These are phyloP conservation scores for Chaetophractus vellerosus DNA, from an alignment of 2,797 vertebrate species.

Conservation along the genomic window DNA sequence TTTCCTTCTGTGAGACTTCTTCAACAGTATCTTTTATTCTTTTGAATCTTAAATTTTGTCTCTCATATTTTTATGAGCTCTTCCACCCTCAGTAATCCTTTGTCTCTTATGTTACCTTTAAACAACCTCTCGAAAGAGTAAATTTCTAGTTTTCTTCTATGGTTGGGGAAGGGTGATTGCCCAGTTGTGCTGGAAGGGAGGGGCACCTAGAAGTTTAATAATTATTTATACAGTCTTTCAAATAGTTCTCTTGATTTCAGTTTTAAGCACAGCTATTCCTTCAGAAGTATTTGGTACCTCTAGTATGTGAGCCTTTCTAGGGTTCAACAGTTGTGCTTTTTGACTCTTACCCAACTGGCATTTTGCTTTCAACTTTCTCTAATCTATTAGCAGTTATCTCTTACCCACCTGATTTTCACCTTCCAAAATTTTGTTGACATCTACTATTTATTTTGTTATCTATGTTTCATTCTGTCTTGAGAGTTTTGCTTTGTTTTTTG, in stretches of 20 bases:
- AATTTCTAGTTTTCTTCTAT: neutral
- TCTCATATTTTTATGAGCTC: neutral
- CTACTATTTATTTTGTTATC: neutral
- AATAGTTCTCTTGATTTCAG: neutral
- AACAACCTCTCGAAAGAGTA: neutral
- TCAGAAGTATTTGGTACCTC: constrained; percentile 8
- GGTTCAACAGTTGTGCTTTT: neutral
- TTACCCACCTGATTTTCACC: neutral
- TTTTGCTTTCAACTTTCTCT: neutral
- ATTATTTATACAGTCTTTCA: neutral
- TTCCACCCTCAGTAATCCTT: neutral
- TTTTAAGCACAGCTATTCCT: neutral
- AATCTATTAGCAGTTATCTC: neutral
- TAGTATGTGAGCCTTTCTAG: neutral
- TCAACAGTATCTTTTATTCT: constrained; percentile 42
- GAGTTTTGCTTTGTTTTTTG: neutral
- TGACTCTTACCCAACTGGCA: neutral
- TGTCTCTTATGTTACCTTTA: constrained; percentile 1
- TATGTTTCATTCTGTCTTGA: neutral
- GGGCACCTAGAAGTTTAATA: neutral
- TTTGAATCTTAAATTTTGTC: neutral
- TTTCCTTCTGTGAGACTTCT: neutral
- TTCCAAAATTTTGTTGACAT: constrained; percentile 38
- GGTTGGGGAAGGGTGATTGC: neutral
- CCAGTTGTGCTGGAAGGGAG: neutral